Evolutionary conservation across 2,888 invertebrate genomes (phyloP), one percentile per base, ranked within the genome.

Genomic region (Sturmia bella): DNA sequence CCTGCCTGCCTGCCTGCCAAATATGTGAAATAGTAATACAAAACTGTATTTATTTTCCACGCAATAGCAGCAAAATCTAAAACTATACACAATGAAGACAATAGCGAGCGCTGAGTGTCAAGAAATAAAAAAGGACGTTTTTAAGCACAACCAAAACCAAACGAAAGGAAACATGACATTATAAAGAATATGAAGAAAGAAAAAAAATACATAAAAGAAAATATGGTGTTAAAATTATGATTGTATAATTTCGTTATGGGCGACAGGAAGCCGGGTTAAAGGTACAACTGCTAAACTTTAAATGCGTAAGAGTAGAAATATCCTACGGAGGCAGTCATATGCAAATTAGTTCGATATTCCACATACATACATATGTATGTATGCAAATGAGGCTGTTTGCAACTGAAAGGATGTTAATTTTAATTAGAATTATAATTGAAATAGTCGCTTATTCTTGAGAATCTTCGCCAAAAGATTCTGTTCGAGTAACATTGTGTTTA

Each of bases 341-440:
- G 82, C 61, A 82, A 82, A 82, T 82, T 57, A 75, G 69, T 70
- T 57, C 21, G 39, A 63, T 80, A 69, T 52, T 52, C 70, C n/a
- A n/a, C n/a, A n/a, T n/a, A n/a, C n/a, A n/a, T n/a, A n/a, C n/a
- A n/a, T n/a, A n/a, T n/a, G n/a, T 75, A 12, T n/a, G 41, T 21
- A 66, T 39, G 17, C 39, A 63, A 41, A 54, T 69, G 54, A 50
- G 21, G 13, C 4, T 41, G 27, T 27, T 3, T 32, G 24, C 15
- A 27, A 37, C 15, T 1, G 48, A 54, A 39, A 39, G 7, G 69
- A 68, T 77, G 61, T 81, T 68, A 69, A 69, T 63, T 61, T 75
- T 75, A 78, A 82, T 82, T 82, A 82, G 78, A 82, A 82, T 78
- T 75, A 82, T 82, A 82, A 75, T 82, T 78, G 82, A 70, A 70